Percentiles rank a stretch among this genome's conserved stretches.
Evolutionary conservation across 2,888 invertebrate species (phyloP).

Genomic region (Brachynemurus nebulosus): DNA sequence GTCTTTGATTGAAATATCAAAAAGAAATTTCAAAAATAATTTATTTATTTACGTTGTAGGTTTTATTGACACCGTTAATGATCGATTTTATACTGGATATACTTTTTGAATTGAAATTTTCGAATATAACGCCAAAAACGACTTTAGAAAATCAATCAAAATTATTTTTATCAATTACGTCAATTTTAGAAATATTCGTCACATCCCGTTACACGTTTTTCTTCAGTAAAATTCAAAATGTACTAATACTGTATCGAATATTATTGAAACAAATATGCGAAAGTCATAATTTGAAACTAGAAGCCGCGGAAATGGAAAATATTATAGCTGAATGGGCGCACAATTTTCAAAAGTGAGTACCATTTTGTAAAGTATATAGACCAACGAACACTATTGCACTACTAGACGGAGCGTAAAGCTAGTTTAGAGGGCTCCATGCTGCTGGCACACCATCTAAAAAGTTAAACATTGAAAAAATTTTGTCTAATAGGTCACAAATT

Average conservation of each 20-base stretch:
- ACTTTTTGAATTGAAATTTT: not conserved
- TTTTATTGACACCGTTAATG: not conserved
- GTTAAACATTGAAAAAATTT: too few species aligned
- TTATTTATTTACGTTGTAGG: not conserved
- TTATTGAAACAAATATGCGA: constrained; percentile 19
- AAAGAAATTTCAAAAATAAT: not conserved
- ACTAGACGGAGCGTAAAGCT: too few species aligned
- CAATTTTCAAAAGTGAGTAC: constrained; percentile 25
- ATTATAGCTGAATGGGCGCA: constrained; percentile 28
- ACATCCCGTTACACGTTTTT: not conserved
- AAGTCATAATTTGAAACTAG: not conserved
- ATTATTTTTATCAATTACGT: not conserved
- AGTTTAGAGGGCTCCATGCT: too few species aligned
- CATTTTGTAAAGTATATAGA: too few species aligned
- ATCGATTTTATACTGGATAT: not conserved
- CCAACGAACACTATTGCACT: too few species aligned
- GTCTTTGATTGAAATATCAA: too few species aligned
- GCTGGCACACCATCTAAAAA: too few species aligned
- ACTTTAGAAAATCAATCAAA: not conserved
- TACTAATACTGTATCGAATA: constrained; percentile 15
- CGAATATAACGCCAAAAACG: not conserved
- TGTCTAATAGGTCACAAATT: too few species aligned
- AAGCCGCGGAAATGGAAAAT: constrained; percentile 17
- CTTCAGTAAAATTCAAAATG: not conserved
- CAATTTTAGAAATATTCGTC: not conserved